These are phyloP conservation scores for Cyphomyrmex costatus DNA, from an alignment of 1,140 invertebrate genomes.

Conservation along the genomic window DNA sequence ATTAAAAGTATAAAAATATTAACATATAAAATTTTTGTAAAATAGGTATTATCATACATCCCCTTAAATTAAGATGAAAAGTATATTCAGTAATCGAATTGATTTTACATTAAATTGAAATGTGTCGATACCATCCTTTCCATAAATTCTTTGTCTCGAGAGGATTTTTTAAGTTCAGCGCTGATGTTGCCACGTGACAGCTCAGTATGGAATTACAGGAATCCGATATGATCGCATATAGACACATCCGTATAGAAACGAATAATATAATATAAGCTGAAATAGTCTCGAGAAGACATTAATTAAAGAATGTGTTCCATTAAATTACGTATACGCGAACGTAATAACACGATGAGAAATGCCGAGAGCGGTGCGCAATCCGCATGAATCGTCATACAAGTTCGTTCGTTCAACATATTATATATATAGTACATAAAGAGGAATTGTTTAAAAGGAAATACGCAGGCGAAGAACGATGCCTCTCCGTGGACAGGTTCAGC, in stretches of 20 bases:
- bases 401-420: constrained; percentile 1
- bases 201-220: constrained; percentile 27
- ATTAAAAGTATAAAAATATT: too few relatives aligned
- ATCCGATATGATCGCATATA: constrained; percentile 35
- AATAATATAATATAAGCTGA: neutral
- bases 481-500: neutral
- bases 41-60: too few relatives aligned
- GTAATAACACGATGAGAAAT: constrained; percentile 34
- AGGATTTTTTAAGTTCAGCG: constrained; percentile 4
- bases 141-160: neutral
- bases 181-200: constrained; percentile 12
- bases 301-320: constrained; percentile 46
- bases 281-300: constrained; percentile 24
- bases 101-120: constrained; percentile 3
- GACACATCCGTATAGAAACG: neutral
- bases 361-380: neutral
- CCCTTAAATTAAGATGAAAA: neutral
- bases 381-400: constrained; percentile 12
- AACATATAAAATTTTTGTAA: too few relatives aligned
- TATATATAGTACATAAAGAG: constrained; percentile 12
- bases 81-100: neutral
- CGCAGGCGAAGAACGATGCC: neutral
- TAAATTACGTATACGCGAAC: constrained; percentile 21
- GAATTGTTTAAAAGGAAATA: constrained; percentile 40
- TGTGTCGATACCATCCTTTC: neutral